These are phyloP conservation scores for Tricholaema leucomelas DNA, from an alignment of 2,113 vertebrate genomes.

Conservation along the genomic window DNA sequence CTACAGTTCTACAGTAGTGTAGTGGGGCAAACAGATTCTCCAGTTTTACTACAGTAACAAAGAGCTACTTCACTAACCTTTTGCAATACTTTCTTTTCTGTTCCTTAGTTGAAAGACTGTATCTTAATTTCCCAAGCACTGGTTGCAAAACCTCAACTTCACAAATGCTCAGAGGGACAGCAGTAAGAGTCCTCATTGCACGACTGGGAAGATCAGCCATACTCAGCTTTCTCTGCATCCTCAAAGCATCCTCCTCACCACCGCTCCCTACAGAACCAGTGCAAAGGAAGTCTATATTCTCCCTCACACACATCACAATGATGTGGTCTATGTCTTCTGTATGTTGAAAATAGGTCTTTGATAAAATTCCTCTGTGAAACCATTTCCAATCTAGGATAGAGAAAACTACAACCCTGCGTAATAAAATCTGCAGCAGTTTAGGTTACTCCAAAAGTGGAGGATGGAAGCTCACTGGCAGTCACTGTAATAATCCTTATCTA, in stretches of 20 bases:
- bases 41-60: no score
- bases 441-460: not conserved
- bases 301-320: not conserved
- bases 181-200: not conserved
- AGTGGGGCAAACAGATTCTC: no score
- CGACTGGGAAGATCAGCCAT: not conserved
- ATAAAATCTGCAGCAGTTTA: not conserved
- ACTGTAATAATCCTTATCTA: not conserved
- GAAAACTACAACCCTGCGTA: not conserved
- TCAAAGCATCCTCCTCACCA: not conserved
- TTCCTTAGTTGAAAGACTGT: not conserved
- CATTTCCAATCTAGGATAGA: not conserved
- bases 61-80: not conserved
- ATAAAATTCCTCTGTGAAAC: not conserved
- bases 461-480: not conserved
- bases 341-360: not conserved
- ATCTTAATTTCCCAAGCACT: not conserved
- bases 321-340: not conserved
- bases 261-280: not conserved
- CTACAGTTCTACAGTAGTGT: no score
- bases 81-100: not conserved
- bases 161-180: not conserved
- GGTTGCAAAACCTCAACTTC: not conserved
- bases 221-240: not conserved
- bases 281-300: not conserved